Evolutionary conservation across 1,140 invertebrate genomes (phyloP).

Genomic region (Microplitis mediator): DNA sequence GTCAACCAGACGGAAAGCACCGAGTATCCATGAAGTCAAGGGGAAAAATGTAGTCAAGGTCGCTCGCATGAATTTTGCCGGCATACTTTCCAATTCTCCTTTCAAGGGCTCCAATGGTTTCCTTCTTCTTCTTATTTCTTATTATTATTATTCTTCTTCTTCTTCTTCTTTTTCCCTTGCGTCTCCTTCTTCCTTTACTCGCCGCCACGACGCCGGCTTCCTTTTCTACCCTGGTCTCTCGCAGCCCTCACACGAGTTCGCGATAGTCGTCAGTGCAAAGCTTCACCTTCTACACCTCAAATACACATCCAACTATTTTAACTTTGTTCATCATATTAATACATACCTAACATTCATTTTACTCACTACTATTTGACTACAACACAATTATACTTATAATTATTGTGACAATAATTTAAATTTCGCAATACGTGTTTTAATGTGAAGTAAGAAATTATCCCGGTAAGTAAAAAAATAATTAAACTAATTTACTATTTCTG

Average conservation of each 20-base stretch:
- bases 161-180: conserved; percentile 19
- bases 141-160: conserved; percentile 32
- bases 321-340: neutral
- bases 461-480: neutral
- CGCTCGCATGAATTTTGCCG: conserved; percentile 18
- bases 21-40: conserved; percentile 11
- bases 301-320: conserved; percentile 2
- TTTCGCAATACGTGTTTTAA: neutral
- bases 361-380: neutral
- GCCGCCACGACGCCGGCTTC: conserved; percentile 23
- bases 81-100: conserved; percentile 31
- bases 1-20: conserved; percentile 1
- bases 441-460: neutral
- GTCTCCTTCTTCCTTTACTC: conserved; percentile 32
- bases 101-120: conserved; percentile 30
- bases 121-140: conserved; percentile 25
- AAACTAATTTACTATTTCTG: no score
- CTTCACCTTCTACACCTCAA: conserved; percentile 20
- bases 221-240: conserved; percentile 25
- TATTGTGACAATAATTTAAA: neutral
- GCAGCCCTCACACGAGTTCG: conserved; percentile 21
- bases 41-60: conserved; percentile 22
- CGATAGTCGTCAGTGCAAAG: conserved; percentile 18
- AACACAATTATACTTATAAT: no score
- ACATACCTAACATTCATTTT: neutral